Base-by-base conservation (phyloP, 1,140 invertebrate species). In the Parasteatoda tepidariorum region DNA sequence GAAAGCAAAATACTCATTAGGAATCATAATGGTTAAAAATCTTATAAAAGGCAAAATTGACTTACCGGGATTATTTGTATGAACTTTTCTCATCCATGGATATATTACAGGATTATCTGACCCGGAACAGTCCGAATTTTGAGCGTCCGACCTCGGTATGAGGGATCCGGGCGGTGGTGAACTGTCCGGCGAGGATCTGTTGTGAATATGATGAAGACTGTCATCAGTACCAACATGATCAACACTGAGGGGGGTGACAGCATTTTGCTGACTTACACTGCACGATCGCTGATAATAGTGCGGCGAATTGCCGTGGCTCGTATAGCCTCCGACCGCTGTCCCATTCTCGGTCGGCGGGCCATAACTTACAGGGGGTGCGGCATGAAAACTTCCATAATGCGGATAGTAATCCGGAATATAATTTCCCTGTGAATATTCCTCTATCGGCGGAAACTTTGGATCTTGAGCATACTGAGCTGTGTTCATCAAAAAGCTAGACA, bases 81-180 rank as follows among this genome's bases (percentile, higher is more conserved):
- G 96, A 81, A 97, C 96, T 90, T 98, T 98, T 90, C 97, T 97
- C 97, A 99, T 99, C 97, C 97, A 99, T 0, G 97, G 96, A 90
- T 98, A 99, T 85, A 98, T 97, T 84, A 97, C 93, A 62, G 96
- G 93, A 86, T 96, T 95, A 6, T 92, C 93, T 11, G 85, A 86
- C 13, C 79, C 83, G 4, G 83, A 81, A 61, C 86, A 86, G 71
- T 86, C 86, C 48, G 84, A 67, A 73, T 73, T 74, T 66, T 71
- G 74, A 22, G 75, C 48, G 62, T 70, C 67, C 28, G 76, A 84
- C 24, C 84, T 54, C 38, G 57, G 84, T 13, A 70, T 31, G 3
- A 75, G 22, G 9, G 75, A 71, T 11, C 75, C 76, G 11, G 84
- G 68, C 13, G 84, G 84, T 22, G 73, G 83, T 22, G 71, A 70